Evolutionary conservation across 2,113 vertebrate genomes (phyloP).

Genomic region (Ariopsis seemanni): DNA sequence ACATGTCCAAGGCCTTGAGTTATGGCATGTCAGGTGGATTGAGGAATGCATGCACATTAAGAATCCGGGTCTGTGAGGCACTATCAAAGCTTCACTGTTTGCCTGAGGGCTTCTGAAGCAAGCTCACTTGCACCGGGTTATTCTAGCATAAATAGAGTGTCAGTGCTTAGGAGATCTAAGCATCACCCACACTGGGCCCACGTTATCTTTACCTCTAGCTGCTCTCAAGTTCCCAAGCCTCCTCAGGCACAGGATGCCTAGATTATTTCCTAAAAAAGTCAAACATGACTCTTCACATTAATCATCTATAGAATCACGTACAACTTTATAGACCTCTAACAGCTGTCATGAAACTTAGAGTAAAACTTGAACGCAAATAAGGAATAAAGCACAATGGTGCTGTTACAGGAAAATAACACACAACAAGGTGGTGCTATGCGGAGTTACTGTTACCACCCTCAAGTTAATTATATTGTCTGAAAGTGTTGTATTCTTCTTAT

Average conservation of each 20-base stretch:
- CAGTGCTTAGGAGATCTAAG: conserved; percentile 25
- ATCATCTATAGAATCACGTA: background rate
- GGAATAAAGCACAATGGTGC: background rate
- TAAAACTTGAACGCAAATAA: background rate
- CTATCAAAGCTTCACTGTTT: conserved; percentile 41
- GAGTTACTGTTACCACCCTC: background rate
- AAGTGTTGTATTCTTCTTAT: background rate
- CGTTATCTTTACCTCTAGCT: conserved; percentile 35
- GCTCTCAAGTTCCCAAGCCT: conserved; percentile 27
- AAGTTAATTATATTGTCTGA: background rate
- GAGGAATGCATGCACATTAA: conserved; percentile 49
- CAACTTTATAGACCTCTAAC: background rate
- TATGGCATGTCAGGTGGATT: conserved; percentile 54
- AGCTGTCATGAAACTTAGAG: too few relatives aligned
- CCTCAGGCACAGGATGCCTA: conserved; percentile 34
- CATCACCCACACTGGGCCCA: conserved; percentile 10
- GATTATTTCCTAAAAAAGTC: conserved; percentile 16
- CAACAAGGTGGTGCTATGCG: background rate
- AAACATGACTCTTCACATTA: background rate
- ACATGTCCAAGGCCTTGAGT: conserved; percentile 53
- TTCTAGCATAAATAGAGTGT: conserved; percentile 42
- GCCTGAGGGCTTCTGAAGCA: conserved; percentile 41
- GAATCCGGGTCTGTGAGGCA: conserved; percentile 33
- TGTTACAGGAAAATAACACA: background rate
- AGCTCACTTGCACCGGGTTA: conserved; percentile 34